Base-by-base conservation (phyloP, 2,888 invertebrate genomes). In the Periphyllus acericola region DNA sequence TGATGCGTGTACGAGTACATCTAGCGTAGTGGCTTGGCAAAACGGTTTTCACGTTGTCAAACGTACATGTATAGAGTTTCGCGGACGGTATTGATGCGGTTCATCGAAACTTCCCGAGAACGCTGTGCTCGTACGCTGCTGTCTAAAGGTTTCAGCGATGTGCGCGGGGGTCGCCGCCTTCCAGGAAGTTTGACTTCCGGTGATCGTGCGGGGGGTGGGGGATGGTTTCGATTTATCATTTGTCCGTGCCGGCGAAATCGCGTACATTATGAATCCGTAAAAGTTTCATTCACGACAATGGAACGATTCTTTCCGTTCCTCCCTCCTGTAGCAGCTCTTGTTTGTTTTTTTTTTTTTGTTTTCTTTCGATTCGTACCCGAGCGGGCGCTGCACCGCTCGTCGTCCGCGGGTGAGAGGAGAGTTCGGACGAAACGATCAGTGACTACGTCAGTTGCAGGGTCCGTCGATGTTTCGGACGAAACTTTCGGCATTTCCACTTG, bases 241-340 rank as follows among this genome's bases (percentile, higher is more conserved):
- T 46, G 76, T 68, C 66, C 29, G 32, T 83, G 19, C 60, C 75
- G 29, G n/a, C 32, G 52, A 46, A 46, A 21, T 29, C 84, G 52
- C 84, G 52, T 84, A 84, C n/a, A n/a, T 78, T 78, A 78, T 68
- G 84, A 78, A 85, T 78, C 78, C n/a, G 52, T 78, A 85, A 85
- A 85, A 85, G 84, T 85, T 85, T 78, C 76, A 6, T 68, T 66
- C 68, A 14, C 4, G 83, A 83, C 83, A 83, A 84, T 34, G 84
- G 68, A 68, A 68, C 68, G 66, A 19, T 29, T 55, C 40, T 34
- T 19, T 72, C 60, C 40, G 52, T 36, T 17, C 29, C 71, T 0
- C 68, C 29, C 5, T 14, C 32, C 2, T 11, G 11, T 14, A 14
- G 3, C 11, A 32, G 71, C 17, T 29, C 32, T 29, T 14, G 1